Evolutionary conservation across 2,888 invertebrate species (phyloP).

Genomic region (Aplocera efformata): DNA sequence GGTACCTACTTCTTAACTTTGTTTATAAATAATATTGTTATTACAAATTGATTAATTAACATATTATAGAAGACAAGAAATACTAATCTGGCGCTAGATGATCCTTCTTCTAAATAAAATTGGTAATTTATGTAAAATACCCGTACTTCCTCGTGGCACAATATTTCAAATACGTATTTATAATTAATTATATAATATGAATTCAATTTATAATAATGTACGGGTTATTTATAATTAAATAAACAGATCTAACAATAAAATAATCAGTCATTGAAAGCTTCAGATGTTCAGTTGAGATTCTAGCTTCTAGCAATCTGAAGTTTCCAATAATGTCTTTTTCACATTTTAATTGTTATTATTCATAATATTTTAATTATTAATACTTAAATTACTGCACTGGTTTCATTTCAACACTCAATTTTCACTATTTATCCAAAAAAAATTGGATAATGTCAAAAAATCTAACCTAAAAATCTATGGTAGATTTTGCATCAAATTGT

Average conservation of each 20-base stretch:
- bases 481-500: too few species aligned
- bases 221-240: constrained; percentile 40
- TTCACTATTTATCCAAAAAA: too few species aligned
- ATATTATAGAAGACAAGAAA: not conserved
- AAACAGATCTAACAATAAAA: constrained; percentile 60
- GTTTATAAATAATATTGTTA: constrained; percentile 1
- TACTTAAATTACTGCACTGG: constrained; percentile 28
- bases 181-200: constrained; percentile 36
- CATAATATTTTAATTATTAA: constrained; percentile 17
- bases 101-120: constrained; percentile 29
- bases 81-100: constrained; percentile 12
- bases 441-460: too few species aligned
- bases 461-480: too few species aligned
- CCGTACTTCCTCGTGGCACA: constrained; percentile 73
- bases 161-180: constrained; percentile 44
- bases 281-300: constrained; percentile 71
- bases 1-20: constrained; percentile 7
- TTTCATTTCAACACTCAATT: too few species aligned
- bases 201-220: constrained; percentile 38
- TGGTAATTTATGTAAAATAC: constrained; percentile 57
- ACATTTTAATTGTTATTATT: constrained; percentile 31
- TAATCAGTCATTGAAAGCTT: constrained; percentile 77
- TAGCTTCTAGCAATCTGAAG: constrained; percentile 69
- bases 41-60: not conserved
- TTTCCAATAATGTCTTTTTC: constrained; percentile 65